These are phyloP conservation scores for Chiloscyllium plagiosum DNA, from an alignment of 2,113 vertebrate genomes.

Conservation along the genomic window DNA sequence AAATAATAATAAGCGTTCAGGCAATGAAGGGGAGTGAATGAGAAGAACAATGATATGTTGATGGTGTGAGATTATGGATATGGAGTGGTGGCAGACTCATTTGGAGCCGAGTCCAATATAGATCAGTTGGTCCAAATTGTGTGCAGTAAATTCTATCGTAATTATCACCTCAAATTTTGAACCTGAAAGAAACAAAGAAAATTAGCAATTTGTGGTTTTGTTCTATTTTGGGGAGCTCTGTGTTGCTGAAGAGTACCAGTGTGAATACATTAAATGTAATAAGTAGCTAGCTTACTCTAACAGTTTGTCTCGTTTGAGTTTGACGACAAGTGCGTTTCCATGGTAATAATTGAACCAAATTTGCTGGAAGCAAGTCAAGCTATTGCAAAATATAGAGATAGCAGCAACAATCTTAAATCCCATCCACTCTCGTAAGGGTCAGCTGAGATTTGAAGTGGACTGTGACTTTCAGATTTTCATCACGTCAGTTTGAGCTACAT, in stretches of 20 bases:
- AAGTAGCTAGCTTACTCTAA: neutral
- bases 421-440: neutral
- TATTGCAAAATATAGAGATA: neutral
- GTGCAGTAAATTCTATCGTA: neutral
- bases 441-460: neutral
- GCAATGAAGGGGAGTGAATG: neutral
- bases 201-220: neutral
- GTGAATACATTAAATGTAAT: neutral
- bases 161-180: neutral
- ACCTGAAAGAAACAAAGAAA: neutral
- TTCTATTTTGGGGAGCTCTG: neutral
- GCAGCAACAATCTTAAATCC: neutral
- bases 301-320: neutral
- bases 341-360: neutral
- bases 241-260: neutral
- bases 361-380: neutral
- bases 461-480: neutral
- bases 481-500: neutral
- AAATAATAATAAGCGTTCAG: neutral
- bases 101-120: neutral
- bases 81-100: neutral
- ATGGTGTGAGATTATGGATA: neutral
- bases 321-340: neutral
- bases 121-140: neutral
- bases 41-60: neutral